Conservation (phyloP, 1,140 invertebrate genomes). For the Sitodiplosis mosellana region DNA sequence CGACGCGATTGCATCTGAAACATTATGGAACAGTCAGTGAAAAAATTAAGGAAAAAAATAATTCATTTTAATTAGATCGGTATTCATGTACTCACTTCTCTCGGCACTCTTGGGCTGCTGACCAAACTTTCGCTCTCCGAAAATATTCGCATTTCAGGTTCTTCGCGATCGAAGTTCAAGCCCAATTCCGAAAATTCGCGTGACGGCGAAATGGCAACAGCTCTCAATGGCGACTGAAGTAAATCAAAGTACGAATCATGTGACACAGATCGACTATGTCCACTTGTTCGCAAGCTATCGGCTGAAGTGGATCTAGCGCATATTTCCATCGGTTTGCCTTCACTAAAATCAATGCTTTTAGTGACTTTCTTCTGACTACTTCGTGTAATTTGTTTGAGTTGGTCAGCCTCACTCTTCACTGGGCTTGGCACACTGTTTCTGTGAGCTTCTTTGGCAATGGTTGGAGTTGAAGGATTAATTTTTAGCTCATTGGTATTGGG, state of each 20-base stretch:
- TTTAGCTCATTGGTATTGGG: slow-evolving; percentile 2
- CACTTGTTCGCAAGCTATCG: slow-evolving; percentile 21
- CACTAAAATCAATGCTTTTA: slow-evolving; percentile 22
- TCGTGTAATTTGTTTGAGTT: neutral
- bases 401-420: neutral
- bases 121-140: slow-evolving; percentile 59
- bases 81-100: slow-evolving; percentile 13
- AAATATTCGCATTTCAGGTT: slow-evolving; percentile 69
- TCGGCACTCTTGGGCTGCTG: slow-evolving; percentile 30
- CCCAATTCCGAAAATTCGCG: slow-evolving; percentile 64
- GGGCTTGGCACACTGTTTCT: too few species aligned
- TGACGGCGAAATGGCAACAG: slow-evolving; percentile 26
- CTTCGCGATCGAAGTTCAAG: slow-evolving; percentile 64
- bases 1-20: slow-evolving; percentile 15
- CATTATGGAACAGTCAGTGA: too few species aligned
- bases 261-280: slow-evolving; percentile 48
- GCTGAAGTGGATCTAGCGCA: slow-evolving; percentile 22
- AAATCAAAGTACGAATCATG: slow-evolving; percentile 86
- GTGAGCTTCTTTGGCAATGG: neutral
- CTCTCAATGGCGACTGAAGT: slow-evolving; percentile 29
- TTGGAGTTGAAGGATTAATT: neutral
- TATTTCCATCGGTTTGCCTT: slow-evolving; percentile 22
- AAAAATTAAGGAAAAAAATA: neutral
- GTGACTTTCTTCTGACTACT: slow-evolving; percentile 3
- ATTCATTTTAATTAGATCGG: neutral